phyloP scores from a whole-genome alignment of 2,113 vertebrate genomes.

The Arenaria interpres region DNA sequence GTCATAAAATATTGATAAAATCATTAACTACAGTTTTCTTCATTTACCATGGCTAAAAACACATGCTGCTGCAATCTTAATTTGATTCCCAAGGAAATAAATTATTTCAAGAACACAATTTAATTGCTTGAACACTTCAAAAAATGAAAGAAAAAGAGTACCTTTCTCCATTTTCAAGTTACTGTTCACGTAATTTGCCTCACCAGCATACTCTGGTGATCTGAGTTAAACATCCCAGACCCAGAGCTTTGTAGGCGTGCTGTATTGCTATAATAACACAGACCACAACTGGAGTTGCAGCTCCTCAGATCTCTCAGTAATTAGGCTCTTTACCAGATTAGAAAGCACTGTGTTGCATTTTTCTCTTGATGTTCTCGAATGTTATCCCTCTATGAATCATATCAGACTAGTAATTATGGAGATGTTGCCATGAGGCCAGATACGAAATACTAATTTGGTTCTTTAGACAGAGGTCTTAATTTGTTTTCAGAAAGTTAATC shows the following conservation, averaged over 20 bases:
- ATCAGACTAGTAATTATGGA: background rate
- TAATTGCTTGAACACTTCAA: background rate
- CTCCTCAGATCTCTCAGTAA: background rate
- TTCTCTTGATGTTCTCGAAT: background rate
- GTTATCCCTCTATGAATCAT: background rate
- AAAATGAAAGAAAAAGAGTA: background rate
- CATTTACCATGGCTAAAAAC: conserved; percentile 41
- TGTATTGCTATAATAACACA: background rate
- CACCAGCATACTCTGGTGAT: background rate
- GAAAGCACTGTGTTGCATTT: background rate
- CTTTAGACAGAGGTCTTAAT: background rate
- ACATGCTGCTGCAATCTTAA: conserved; percentile 22
- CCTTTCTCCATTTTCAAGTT: background rate
- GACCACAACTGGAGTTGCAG: background rate
- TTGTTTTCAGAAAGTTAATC: background rate
- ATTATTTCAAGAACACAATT: conserved; percentile 11
- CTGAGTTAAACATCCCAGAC: background rate
- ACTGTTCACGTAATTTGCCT: background rate
- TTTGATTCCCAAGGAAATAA: conserved; percentile 52
- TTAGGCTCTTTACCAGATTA: background rate
- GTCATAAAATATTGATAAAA: conserved; percentile 67
- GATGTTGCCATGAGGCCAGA: background rate
- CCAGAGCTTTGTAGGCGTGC: background rate
- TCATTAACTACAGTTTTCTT: conserved; percentile 53
- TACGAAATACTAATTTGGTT: background rate